Conservation (phyloP, 92 coral and sea anemone species). For the Isaurus tuberculatus region DNA sequence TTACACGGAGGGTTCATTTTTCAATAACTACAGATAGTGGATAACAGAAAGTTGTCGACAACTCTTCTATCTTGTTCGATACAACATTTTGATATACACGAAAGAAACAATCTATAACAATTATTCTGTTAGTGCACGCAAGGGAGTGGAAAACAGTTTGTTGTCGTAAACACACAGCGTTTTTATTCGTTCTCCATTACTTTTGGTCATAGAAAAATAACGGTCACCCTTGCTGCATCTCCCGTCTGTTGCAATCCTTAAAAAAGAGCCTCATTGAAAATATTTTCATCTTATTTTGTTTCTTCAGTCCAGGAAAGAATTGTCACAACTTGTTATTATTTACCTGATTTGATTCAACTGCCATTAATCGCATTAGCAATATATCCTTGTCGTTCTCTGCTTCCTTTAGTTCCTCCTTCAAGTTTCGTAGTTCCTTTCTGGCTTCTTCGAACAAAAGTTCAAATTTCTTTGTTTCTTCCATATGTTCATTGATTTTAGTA, state of each 20-base stretch:
- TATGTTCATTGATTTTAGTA: conserved; percentile 76
- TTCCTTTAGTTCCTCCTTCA: conserved; percentile 68
- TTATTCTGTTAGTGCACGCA: too few relatives aligned
- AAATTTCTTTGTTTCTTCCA: conserved; percentile 78
- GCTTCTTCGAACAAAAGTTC: conserved; percentile 79
- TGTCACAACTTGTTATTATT: not conserved
- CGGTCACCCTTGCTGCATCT: too few relatives aligned
- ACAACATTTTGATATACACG: too few relatives aligned
- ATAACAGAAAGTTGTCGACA: too few relatives aligned
- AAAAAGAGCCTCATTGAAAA: not conserved
- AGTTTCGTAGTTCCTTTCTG: conserved; percentile 58
- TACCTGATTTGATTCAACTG: not conserved
- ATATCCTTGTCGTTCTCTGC: conserved; percentile 23
- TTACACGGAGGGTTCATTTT: too few relatives aligned
- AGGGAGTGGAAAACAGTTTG: too few relatives aligned
- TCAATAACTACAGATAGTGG: too few relatives aligned
- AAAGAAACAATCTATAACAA: too few relatives aligned
- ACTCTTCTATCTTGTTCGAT: too few relatives aligned
- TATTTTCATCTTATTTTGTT: not conserved
- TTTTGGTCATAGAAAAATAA: too few relatives aligned
- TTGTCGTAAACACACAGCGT: too few relatives aligned
- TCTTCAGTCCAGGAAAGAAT: not conserved
- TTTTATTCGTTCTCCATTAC: too few relatives aligned
- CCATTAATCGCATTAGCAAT: conserved; percentile 18
- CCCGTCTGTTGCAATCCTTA: not conserved